Conservation (phyloP, 2,113 vertebrate genomes). For the Rhegmatorhina hoffmannsi region DNA sequence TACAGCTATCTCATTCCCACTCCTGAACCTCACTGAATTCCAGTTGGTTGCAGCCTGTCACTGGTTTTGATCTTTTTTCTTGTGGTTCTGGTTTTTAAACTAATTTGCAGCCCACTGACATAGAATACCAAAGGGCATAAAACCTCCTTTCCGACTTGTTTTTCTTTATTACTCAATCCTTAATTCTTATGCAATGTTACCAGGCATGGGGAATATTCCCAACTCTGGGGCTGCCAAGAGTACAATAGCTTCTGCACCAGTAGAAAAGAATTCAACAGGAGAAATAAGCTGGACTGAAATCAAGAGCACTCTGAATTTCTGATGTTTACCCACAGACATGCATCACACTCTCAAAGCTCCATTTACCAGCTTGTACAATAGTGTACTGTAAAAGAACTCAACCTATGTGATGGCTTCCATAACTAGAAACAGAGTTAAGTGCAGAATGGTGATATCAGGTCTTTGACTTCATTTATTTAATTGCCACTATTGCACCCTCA, state of each 20-base stretch:
- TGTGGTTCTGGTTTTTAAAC: neutral
- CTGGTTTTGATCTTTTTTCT: neutral
- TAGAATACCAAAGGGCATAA: neutral
- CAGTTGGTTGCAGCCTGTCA: neutral
- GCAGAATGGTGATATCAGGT: neutral
- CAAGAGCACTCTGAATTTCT: neutral
- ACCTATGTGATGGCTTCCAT: neutral
- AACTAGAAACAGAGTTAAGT: neutral
- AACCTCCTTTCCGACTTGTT: neutral
- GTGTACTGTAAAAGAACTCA: neutral
- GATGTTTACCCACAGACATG: fast-evolving
- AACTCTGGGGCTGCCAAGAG: neutral
- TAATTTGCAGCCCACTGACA: neutral
- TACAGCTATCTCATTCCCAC: neutral
- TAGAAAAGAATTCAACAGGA: neutral
- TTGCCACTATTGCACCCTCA: neutral
- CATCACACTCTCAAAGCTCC: fast-evolving
- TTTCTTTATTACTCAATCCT: neutral
- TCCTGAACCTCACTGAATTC: neutral
- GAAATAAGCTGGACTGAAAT: neutral
- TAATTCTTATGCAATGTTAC: neutral
- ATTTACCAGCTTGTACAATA: neutral
- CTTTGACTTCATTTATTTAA: neutral
- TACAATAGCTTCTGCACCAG: neutral
- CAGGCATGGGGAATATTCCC: neutral